These are phyloP conservation scores for Halisarca cf. caerulea DNA, from an alignment of 37 sponge, comb jelly and placozoan genomes.

Conservation along the genomic window DNA sequence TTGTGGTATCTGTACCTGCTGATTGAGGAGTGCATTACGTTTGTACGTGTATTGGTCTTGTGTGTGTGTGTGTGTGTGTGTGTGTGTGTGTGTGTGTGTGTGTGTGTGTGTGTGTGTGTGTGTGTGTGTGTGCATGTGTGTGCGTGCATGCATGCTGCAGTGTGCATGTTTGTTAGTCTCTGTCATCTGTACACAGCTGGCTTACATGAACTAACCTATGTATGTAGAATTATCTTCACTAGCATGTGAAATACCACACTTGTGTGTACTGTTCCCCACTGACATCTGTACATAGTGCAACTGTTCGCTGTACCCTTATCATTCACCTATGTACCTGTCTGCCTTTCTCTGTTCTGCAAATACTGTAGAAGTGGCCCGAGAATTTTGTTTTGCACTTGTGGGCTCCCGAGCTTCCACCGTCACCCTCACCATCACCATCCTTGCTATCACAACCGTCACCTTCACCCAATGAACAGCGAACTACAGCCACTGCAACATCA, in stretches of 20 bases:
- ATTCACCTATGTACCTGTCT: background rate
- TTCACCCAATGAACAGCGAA: background rate
- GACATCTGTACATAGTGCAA: no score
- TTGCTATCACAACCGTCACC: background rate
- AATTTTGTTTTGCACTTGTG: constrained; percentile 34
- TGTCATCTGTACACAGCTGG: no score
- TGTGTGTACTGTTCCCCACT: background rate
- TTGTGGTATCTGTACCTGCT: background rate
- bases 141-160: no score
- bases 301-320: background rate
- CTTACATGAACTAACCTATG: no score
- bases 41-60: background rate
- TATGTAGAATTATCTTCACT: no score
- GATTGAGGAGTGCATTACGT: background rate
- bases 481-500: background rate
- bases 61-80: constrained; percentile 5
- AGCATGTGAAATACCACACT: no score
- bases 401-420: background rate
- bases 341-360: background rate
- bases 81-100: background rate
- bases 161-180: no score
- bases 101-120: constrained; percentile 5
- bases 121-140: background rate
- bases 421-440: background rate
- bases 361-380: constrained; percentile 49